These are phyloP conservation scores for Apodemia zela DNA, from an alignment of 2,888 invertebrate species.

Conservation along the genomic window DNA sequence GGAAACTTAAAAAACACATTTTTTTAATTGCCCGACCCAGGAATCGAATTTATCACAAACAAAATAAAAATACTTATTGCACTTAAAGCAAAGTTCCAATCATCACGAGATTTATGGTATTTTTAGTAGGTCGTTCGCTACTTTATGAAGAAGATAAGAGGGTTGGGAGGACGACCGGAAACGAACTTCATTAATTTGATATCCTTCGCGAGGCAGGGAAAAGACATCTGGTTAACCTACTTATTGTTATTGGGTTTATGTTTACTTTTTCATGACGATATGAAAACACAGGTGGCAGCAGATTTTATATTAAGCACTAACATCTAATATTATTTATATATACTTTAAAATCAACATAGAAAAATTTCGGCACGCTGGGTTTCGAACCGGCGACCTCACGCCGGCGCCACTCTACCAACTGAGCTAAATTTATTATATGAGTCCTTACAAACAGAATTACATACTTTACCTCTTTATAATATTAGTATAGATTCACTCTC, in stretches of 20 bases:
- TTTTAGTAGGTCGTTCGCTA: slow-evolving; percentile 6
- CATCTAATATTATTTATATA: too few species aligned
- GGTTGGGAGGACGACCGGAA: not conserved
- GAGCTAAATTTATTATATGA: too few species aligned
- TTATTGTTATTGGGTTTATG: not conserved
- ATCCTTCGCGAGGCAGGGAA: not conserved
- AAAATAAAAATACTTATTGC: not conserved
- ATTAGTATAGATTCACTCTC: too few species aligned
- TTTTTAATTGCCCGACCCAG: too few species aligned
- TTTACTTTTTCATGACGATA: not conserved
- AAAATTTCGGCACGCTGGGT: too few species aligned
- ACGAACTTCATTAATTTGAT: slow-evolving; percentile 6
- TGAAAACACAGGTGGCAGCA: not conserved
- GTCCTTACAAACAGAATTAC: too few species aligned
- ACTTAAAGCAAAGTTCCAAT: not conserved
- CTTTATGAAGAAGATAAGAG: slow-evolving; percentile 8
- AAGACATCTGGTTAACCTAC: slow-evolving; percentile 5
- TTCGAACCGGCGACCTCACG: too few species aligned
- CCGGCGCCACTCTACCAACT: too few species aligned
- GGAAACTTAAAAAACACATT: too few species aligned
- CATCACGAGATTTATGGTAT: not conserved
- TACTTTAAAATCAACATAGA: too few species aligned
- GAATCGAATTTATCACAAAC: too few species aligned
- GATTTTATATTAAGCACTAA: not conserved
- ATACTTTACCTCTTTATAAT: too few species aligned